These are phyloP conservation scores for Potamilus streckersoni DNA, from an alignment of 1,140 invertebrate species.

Conservation along the genomic window DNA sequence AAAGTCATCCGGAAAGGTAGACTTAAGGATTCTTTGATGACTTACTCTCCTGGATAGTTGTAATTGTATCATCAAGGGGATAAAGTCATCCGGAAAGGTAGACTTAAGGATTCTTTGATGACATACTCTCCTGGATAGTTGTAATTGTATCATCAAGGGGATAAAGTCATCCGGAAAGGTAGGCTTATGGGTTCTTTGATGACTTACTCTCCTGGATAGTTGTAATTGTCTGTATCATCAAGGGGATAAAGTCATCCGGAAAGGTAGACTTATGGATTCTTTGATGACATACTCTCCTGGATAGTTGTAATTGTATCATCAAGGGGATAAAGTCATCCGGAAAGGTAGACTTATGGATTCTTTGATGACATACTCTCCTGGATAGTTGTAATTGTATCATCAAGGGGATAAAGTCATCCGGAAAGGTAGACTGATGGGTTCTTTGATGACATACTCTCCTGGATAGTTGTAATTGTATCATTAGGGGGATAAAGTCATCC, in stretches of 20 bases:
- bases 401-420: slow-evolving; percentile 96
- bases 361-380: slow-evolving; percentile 94
- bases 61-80: slow-evolving; percentile 98
- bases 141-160: slow-evolving; percentile 98
- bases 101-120: too few relatives aligned
- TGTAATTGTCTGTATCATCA: slow-evolving; percentile 97
- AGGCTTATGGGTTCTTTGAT: too few relatives aligned
- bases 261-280: too few relatives aligned
- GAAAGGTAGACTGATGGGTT: too few relatives aligned
- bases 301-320: slow-evolving; percentile 96
- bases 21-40: too few relatives aligned
- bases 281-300: slow-evolving; percentile 96
- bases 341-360: too few relatives aligned
- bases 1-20: slow-evolving; percentile 94
- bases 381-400: slow-evolving; percentile 97
- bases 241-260: slow-evolving; percentile 96
- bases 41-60: slow-evolving; percentile 92
- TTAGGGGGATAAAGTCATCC: slow-evolving; percentile 96
- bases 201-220: slow-evolving; percentile 92
- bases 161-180: slow-evolving; percentile 96
- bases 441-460: too few relatives aligned
- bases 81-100: slow-evolving; percentile 96
- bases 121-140: slow-evolving; percentile 93
- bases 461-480: slow-evolving; percentile 98
- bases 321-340: slow-evolving; percentile 97